Conservation (phyloP, 2,797 vertebrate genomes). For the Orientallactaga sibirica region DNA sequence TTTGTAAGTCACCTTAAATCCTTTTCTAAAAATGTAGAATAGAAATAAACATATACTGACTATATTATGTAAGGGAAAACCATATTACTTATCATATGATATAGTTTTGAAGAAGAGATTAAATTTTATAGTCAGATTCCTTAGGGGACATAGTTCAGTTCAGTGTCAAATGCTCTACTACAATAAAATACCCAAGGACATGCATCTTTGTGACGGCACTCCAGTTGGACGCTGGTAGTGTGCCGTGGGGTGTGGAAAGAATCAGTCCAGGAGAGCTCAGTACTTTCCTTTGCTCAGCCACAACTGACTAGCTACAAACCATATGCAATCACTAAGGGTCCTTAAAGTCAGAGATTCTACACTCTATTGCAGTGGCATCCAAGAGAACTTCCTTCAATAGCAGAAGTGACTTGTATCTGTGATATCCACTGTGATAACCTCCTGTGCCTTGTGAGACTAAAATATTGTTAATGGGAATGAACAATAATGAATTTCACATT, state of each 20-base stretch:
- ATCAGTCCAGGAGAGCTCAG: background rate
- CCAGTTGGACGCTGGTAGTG: background rate
- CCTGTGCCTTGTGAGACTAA: background rate
- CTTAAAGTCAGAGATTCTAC: background rate
- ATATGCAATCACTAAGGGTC: background rate
- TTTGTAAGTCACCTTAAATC: conserved; percentile 58
- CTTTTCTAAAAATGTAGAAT: conserved; percentile 54
- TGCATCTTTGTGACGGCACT: background rate
- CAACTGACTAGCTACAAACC: background rate
- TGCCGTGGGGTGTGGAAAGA: background rate
- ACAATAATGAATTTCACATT: conserved; percentile 29
- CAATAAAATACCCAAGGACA: conserved; percentile 38
- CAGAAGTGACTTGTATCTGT: conserved; percentile 1
- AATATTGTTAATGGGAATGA: conserved; percentile 14
- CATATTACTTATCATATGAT: conserved; percentile 4
- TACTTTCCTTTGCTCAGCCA: conserved; percentile 32
- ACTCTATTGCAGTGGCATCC: background rate
- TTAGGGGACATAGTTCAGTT: conserved; percentile 42
- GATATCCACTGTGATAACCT: background rate
- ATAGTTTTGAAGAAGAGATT: conserved; percentile 59
- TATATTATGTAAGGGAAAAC: conserved; percentile 39
- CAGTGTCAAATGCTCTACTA: conserved; percentile 55
- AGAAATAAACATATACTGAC: conserved; percentile 47
- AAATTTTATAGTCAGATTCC: conserved; percentile 52
- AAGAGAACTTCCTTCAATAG: background rate